Evolutionary conservation across 2,113 vertebrate genomes (phyloP), one percentile per base, ranked within the genome.

Genomic region (Jaculus jaculus): DNA sequence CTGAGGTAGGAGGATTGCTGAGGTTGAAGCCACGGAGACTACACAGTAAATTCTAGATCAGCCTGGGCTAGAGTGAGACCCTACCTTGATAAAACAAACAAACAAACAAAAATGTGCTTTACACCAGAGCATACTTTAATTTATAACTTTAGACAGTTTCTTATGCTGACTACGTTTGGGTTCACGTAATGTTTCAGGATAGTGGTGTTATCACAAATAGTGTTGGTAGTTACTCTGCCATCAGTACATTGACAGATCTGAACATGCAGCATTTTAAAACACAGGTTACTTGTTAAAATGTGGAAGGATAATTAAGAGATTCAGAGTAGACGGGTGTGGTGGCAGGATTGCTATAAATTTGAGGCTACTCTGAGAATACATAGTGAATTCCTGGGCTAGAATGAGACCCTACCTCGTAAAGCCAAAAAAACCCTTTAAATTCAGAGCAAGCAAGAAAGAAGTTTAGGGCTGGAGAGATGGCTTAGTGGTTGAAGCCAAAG

Each of bases 301-400:
- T 87, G 63, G 84, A 34, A 16, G 16, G 26, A 58, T 6, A 73
- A 90, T 47, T 92, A 61, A 84, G 94, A 89, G 47, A 79, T 87
- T 61, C 28, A 86, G 30, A 87, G 8, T 84, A 93, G 78, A 24
- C 54, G 51, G 42, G 42, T 47, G 42, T 47, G 42, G 42, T 47
- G 42, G 42, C 8, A 47, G 42, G 42, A 47, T 47, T 47, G 42
- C 42, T 47, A 47, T 47, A 47, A 47, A 8, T 6, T 47, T 47
- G 42, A 47, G 42, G 42, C 42, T 8, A 47, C 42, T 8, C 42
- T 47, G 42, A 8, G 42, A 47, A 47, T 47, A 47, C 42, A 47
- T 47, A 47, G 42, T 47, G 42, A 47, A 47, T 47, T 47, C 42
- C 42, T 47, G 42, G 42, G 42, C 5, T 47, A 47, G 42, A 47